Conservation (phyloP, 2,113 vertebrate genomes). For the Leiothrix lutea region DNA sequence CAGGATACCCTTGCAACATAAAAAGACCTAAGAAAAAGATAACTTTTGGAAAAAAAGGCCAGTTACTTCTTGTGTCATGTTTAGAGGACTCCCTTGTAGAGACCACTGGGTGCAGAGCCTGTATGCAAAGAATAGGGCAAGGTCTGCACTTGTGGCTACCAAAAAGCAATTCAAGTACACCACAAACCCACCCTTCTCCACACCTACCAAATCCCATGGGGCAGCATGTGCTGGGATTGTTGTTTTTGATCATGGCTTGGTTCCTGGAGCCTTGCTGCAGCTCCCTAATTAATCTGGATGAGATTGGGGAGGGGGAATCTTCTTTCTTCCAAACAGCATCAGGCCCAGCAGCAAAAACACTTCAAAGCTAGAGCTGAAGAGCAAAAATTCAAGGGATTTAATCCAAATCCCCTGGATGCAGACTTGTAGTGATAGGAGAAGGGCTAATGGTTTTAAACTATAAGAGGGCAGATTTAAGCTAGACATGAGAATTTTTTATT, state of each 20-base stretch:
- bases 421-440: neutral
- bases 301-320: fast-evolving
- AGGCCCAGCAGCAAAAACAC: neutral
- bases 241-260: neutral
- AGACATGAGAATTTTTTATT: neutral
- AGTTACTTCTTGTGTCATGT: neutral
- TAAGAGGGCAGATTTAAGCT: neutral
- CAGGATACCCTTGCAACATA: neutral
- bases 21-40: neutral
- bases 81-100: neutral
- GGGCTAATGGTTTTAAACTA: neutral
- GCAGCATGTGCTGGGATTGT: fast-evolving
- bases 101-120: neutral
- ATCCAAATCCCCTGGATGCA: neutral
- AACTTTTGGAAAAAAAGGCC: neutral
- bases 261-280: fast-evolving
- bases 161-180: neutral
- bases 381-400: neutral
- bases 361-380: neutral
- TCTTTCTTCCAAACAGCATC: neutral
- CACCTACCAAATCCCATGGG: neutral
- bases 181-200: neutral
- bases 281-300: neutral
- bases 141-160: neutral
- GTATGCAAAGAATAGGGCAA: neutral